These are phyloP conservation scores for Drosophila melanica DNA, from an alignment of 1,140 invertebrate genomes.

Conservation along the genomic window DNA sequence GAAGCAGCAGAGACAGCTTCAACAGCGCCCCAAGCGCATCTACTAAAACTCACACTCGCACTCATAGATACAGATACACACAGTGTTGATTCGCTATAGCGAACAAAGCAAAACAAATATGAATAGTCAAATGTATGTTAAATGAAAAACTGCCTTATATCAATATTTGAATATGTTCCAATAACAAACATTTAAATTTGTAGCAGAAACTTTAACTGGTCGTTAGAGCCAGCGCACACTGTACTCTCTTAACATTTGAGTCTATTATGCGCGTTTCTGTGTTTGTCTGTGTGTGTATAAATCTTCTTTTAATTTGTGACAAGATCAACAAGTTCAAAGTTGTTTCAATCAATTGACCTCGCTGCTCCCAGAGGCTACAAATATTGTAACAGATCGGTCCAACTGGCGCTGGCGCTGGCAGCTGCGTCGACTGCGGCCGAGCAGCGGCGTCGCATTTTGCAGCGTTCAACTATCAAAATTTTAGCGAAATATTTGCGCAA, in stretches of 20 bases:
- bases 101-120: neutral
- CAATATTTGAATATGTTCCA: no score
- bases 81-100: constrained; percentile 25
- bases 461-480: constrained; percentile 40
- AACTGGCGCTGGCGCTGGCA: constrained; percentile 1
- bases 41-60: constrained; percentile 44
- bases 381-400: constrained; percentile 77
- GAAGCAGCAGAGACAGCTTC: constrained; percentile 37
- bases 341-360: constrained; percentile 84
- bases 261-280: constrained; percentile 24
- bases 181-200: no score
- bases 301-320: constrained; percentile 84
- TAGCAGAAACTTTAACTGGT: no score
- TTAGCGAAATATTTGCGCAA: constrained; percentile 68
- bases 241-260: constrained; percentile 21
- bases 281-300: constrained; percentile 67
- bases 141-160: no score
- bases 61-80: constrained; percentile 24
- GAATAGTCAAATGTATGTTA: neutral
- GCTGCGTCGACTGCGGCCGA: neutral
- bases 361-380: constrained; percentile 76
- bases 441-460: neutral
- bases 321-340: constrained; percentile 84
- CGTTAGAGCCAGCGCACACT: constrained; percentile 25
- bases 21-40: constrained; percentile 43